Conservation (phyloP, 2,113 vertebrate species). For the Misgurnus anguillicaudatus region DNA sequence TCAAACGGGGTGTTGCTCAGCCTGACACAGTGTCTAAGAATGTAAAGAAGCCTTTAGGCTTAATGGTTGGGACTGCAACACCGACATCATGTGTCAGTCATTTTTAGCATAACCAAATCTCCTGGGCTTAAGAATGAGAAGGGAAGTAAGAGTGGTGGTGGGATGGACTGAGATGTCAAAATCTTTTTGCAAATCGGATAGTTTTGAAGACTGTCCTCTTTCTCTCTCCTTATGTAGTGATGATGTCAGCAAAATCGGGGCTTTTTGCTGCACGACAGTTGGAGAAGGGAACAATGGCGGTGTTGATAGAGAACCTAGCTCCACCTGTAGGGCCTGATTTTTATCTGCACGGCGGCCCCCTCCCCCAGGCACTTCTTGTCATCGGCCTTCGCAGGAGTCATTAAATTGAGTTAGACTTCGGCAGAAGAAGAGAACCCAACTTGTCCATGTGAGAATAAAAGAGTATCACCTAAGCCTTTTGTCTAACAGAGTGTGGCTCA, state of each 20-base stretch:
- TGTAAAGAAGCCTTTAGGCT: constrained; percentile 48
- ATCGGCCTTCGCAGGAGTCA: constrained; percentile 36
- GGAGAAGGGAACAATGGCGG: constrained; percentile 55
- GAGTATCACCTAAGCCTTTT: constrained; percentile 60
- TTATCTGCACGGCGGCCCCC: constrained; percentile 50
- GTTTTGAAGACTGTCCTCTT: neutral
- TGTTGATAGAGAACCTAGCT: constrained; percentile 60
- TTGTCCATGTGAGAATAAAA: constrained; percentile 51
- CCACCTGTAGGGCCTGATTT: constrained; percentile 65
- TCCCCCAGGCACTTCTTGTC: constrained; percentile 41
- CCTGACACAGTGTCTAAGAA: constrained; percentile 58
- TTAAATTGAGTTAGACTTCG: constrained; percentile 55
- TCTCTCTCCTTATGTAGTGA: neutral
- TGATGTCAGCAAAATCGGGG: constrained; percentile 29
- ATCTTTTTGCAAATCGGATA: neutral
- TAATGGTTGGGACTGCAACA: constrained; percentile 29
- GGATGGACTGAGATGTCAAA: constrained; percentile 4
- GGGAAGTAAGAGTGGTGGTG: constrained; percentile 14
- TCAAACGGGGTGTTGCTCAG: constrained; percentile 22
- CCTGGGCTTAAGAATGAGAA: constrained; percentile 7
- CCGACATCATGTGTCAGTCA: neutral
- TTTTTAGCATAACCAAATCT: constrained; percentile 25
- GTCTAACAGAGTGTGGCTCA: constrained; percentile 62
- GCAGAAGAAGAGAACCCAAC: constrained; percentile 43
- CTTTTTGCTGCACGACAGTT: constrained; percentile 35